Base-by-base conservation (phyloP, 2,113 vertebrate genomes). In the Anolis sagrei region DNA sequence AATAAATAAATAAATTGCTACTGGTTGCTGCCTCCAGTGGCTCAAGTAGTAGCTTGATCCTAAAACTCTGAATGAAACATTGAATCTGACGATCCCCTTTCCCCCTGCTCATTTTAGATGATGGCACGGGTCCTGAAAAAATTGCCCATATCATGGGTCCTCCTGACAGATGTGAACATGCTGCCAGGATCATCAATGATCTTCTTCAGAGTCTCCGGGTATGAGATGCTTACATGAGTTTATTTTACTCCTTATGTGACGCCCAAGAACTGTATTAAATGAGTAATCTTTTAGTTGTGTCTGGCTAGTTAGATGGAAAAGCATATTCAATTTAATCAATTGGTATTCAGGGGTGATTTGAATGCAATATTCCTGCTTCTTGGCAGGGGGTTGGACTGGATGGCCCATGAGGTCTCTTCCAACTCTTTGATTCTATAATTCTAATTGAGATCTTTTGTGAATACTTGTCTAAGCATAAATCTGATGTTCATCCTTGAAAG, bases 101-200 rank as follows among this genome's bases (percentile, higher is more conserved):
- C 79, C 5, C 9, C 83, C 18, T 89, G 77, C 54, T 77, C 62
- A 29, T 89, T 76, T 61, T 90, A 99, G 98, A 99, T 93, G 98
- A 99, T 2, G 97, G 97, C 29, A 96, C 96, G 0, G 96, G 97
- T 72, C 98, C 98, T 10, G 98, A 99, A 64, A 99, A 98, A 93
- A 97, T 99, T 1, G 98, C 98, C 21, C 96, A 98, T 86, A 98
- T 99, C 82, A 98, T 98, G 97, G 98, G 98, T 7, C 98, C 98
- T 39, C 97, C 98, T 1, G 98, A 99, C 82, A 94, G 98, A 80
- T 98, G 98, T 87, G 97, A 98, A 89, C 98, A 99, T 0, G 98
- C 98, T 0, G 98, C 98, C 8, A 96, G 97, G 18, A 98, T 99
- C 82, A 98, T 99, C 94, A 97, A 97, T 6, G 98, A 98, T 29